phyloP scores from a whole-genome alignment of 2,113 vertebrate genomes.

The Bujurquina vittata region DNA sequence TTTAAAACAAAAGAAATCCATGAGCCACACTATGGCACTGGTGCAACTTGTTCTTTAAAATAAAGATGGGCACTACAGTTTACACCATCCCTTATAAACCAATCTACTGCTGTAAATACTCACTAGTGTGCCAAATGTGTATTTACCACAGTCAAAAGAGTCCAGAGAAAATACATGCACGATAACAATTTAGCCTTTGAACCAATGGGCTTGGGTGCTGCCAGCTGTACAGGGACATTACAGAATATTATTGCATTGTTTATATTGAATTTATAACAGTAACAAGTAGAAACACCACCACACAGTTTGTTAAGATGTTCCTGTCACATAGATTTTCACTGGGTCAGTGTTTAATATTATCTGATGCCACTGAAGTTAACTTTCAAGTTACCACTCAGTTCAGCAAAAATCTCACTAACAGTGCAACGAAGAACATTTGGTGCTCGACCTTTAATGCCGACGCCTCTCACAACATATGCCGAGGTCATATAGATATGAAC shows the following conservation, averaged over 20 bases:
- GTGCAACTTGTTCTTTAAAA: neutral
- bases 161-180: neutral
- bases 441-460: neutral
- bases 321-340: neutral
- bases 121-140: neutral
- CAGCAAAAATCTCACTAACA: neutral
- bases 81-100: neutral
- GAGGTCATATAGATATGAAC: constrained; percentile 11
- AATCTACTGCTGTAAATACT: neutral
- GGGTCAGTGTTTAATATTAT: neutral
- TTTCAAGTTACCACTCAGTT: neutral
- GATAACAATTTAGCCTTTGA: neutral
- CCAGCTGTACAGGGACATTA: neutral
- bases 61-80: neutral
- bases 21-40: neutral
- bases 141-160: neutral
- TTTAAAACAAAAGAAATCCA: neutral
- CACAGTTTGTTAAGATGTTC: neutral
- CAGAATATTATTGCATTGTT: neutral
- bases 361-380: neutral
- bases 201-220: neutral
- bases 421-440: neutral
- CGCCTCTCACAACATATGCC: neutral
- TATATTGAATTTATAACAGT: neutral
- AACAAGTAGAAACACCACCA: too few species aligned